A percentile compares a stretch with the other conserved stretches of the same genome.
Evolutionary conservation across 2,797 vertebrate genomes (phyloP).

Genomic region (Bradypodion ventrale): DNA sequence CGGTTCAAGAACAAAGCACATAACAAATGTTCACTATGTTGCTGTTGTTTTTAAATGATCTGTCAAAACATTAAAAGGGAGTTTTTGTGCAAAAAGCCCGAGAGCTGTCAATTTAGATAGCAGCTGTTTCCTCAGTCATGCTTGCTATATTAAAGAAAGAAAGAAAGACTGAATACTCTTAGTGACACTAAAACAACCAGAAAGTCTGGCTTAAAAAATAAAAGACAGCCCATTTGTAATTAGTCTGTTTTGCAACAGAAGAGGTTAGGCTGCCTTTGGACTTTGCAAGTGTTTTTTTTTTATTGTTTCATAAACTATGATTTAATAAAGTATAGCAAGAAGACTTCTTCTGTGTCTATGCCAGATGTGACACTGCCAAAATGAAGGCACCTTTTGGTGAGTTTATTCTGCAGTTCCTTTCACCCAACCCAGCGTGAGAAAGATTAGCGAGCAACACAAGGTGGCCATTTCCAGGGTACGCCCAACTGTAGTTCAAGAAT

Average conservation of each 20-base stretch:
- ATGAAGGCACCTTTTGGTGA: too few relatives aligned
- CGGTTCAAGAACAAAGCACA: neutral
- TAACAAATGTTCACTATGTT: neutral
- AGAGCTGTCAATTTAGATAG: neutral
- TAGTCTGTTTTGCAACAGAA: constrained; percentile 13
- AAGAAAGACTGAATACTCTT: neutral
- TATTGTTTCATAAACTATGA: neutral
- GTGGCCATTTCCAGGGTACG: too few relatives aligned
- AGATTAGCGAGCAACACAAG: too few relatives aligned
- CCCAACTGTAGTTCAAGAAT: too few relatives aligned
- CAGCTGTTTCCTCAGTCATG: constrained; percentile 12
- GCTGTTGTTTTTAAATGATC: neutral
- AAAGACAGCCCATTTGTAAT: neutral
- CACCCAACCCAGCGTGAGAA: too few relatives aligned
- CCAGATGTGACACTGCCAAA: too few relatives aligned
- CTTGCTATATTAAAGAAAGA: constrained; percentile 3
- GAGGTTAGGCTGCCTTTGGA: neutral
- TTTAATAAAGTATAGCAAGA: neutral
- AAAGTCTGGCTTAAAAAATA: constrained; percentile 14
- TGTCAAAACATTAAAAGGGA: constrained; percentile 32
- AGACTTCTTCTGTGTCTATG: too few relatives aligned
- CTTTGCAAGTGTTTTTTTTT: neutral
- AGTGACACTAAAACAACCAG: constrained; percentile 7
- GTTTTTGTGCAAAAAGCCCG: constrained; percentile 22
- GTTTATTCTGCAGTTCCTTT: too few relatives aligned